A percentile compares a stretch with the other conserved stretches of the same genome.
These are phyloP conservation scores for Ormia ochracea DNA, from an alignment of 2,888 invertebrate species.

Conservation along the genomic window DNA sequence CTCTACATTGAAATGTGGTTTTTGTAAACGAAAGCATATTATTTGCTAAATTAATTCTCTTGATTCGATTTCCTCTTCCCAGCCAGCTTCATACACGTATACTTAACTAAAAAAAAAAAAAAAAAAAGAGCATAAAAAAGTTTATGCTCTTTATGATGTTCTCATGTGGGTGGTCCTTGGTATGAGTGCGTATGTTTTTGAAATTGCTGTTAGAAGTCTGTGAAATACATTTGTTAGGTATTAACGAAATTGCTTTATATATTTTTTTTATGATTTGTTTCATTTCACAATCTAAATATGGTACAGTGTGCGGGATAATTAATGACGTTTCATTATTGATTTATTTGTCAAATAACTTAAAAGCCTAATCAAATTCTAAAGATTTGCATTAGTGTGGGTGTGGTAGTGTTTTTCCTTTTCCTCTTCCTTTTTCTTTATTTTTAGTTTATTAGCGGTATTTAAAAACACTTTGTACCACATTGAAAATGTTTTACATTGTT, in stretches of 20 bases:
- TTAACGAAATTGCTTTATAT: constrained; percentile 51
- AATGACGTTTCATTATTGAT: constrained; percentile 56
- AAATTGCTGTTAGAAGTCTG: background rate
- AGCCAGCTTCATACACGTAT: background rate
- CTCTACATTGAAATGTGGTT: background rate
- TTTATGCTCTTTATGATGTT: background rate
- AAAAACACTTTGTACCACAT: background rate
- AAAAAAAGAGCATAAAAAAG: too few relatives aligned
- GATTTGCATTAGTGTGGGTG: background rate
- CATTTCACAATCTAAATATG: background rate
- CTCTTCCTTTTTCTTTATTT: background rate
- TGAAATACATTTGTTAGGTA: constrained; percentile 19
- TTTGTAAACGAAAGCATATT: constrained; percentile 44
- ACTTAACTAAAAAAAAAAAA: background rate
- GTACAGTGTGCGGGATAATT: constrained; percentile 38
- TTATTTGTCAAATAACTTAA: constrained; percentile 52
- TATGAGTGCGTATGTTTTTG: background rate
- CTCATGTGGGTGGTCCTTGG: background rate
- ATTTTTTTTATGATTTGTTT: constrained; percentile 21
- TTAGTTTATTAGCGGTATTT: background rate
- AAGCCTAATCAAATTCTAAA: background rate
- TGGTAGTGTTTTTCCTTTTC: too few relatives aligned
- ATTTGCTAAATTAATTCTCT: constrained; percentile 41
- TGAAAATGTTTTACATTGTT: background rate
- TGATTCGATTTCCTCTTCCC: constrained; percentile 26